Conservation (phyloP, 2,113 vertebrate genomes). For the Triplophysa rosa region DNA sequence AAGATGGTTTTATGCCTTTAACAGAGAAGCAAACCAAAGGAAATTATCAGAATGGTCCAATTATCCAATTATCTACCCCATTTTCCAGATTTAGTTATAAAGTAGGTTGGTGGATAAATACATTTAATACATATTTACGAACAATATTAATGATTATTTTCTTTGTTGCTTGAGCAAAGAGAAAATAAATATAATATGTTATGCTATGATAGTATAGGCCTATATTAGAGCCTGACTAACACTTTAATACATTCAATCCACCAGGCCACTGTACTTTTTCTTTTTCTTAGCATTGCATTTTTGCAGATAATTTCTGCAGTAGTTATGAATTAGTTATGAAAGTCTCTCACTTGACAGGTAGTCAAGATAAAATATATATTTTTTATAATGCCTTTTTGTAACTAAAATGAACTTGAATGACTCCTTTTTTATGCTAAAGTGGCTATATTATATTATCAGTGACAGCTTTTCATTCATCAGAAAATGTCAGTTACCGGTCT, state of each 20-base stretch:
- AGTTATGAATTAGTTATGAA: constrained; percentile 14
- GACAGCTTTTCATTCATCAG: constrained; percentile 5
- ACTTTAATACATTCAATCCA: background rate
- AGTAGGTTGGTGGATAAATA: background rate
- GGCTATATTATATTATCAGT: background rate
- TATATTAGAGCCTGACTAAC: background rate
- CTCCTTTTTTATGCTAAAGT: constrained; percentile 20
- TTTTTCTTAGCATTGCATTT: background rate
- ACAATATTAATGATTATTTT: constrained; percentile 27
- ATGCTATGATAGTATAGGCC: background rate
- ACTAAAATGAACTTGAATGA: background rate
- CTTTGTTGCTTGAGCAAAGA: background rate
- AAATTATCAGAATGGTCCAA: constrained; percentile 10
- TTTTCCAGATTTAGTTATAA: background rate
- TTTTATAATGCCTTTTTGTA: background rate
- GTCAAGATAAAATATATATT: background rate
- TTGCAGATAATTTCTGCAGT: background rate
- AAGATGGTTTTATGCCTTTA: constrained; percentile 11
- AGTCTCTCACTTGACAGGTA: constrained; percentile 1
- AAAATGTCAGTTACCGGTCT: background rate
- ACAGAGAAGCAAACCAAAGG: background rate
- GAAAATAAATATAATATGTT: background rate
- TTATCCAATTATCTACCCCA: constrained; percentile 12
- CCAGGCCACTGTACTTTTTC: background rate
- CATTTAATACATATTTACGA: background rate